Percentiles rank a stretch among this genome's conserved stretches.
phyloP scores from a whole-genome alignment of 2,797 vertebrate species.

The Hoplostethus mediterraneus region DNA sequence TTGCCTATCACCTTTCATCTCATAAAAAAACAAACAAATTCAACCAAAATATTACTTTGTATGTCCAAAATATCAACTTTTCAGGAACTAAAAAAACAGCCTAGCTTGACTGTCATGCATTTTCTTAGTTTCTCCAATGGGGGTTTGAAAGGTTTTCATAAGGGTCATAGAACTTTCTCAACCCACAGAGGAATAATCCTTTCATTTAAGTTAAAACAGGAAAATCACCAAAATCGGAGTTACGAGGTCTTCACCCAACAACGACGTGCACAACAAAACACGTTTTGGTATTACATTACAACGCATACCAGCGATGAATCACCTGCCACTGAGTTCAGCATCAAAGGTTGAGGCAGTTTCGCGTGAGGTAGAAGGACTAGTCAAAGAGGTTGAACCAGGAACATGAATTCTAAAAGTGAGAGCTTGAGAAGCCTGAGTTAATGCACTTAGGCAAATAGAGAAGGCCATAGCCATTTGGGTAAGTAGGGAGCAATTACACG shows the following conservation, averaged over 20 bases:
- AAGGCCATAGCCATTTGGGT: slow-evolving; percentile 81
- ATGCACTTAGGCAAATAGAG: slow-evolving; percentile 86
- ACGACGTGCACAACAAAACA: slow-evolving; percentile 45
- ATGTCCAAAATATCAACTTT: slow-evolving; percentile 47
- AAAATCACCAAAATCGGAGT: background rate
- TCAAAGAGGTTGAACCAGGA: slow-evolving; percentile 64
- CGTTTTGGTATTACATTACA: slow-evolving; percentile 32
- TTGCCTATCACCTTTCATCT: slow-evolving; percentile 39
- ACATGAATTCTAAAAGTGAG: slow-evolving; percentile 48
- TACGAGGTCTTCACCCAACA: slow-evolving; percentile 21
- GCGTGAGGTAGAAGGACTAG: slow-evolving; percentile 41
- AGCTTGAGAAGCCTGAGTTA: slow-evolving; percentile 68
- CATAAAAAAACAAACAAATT: slow-evolving; percentile 43
- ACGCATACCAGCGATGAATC: slow-evolving; percentile 61
- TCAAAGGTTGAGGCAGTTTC: background rate
- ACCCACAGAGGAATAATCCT: background rate
- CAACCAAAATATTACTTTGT: slow-evolving; percentile 50
- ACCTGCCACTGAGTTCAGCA: slow-evolving; percentile 45
- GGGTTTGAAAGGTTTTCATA: background rate
- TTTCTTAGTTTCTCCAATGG: slow-evolving; percentile 5
- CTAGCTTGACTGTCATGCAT: too few relatives aligned
- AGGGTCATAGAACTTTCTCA: background rate
- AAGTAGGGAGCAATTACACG: slow-evolving; percentile 85
- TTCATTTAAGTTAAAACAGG: slow-evolving; percentile 22
- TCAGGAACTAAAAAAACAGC: slow-evolving; percentile 3